Evolutionary conservation across 2,797 vertebrate species (phyloP).

Genomic region (Rhinichthys osculus): DNA sequence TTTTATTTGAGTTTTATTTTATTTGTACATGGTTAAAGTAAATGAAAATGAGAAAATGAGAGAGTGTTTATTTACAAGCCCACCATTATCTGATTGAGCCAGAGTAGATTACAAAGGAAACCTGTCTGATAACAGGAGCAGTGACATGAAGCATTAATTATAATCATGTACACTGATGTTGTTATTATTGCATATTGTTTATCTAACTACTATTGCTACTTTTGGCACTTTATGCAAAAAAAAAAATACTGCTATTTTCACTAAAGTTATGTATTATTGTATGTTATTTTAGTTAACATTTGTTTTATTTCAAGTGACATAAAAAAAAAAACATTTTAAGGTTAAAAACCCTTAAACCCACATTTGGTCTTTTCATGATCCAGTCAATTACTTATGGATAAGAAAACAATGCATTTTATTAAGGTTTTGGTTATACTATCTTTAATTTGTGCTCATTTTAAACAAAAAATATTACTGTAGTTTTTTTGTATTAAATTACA

Average conservation of each 20-base stretch:
- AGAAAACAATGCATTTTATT: not conserved
- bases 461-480: not conserved
- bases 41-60: not conserved
- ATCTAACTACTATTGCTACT: too few relatives aligned
- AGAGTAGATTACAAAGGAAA: not conserved
- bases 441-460: not conserved
- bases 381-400: too few relatives aligned
- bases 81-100: not conserved
- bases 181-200: not conserved
- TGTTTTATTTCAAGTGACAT: not conserved
- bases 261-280: not conserved
- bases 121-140: not conserved
- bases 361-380: not conserved
- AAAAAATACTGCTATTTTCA: not conserved
- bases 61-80: not conserved
- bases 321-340: not conserved
- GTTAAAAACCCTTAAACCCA: too few relatives aligned
- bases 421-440: not conserved
- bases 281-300: not conserved
- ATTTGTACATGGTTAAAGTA: too few relatives aligned
- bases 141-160: not conserved
- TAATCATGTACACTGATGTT: not conserved
- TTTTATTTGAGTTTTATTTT: not conserved
- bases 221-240: not conserved
- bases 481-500: not conserved